Evolutionary conservation across 2,797 vertebrate genomes (phyloP).

Genomic region (Smutsia gigantea): DNA sequence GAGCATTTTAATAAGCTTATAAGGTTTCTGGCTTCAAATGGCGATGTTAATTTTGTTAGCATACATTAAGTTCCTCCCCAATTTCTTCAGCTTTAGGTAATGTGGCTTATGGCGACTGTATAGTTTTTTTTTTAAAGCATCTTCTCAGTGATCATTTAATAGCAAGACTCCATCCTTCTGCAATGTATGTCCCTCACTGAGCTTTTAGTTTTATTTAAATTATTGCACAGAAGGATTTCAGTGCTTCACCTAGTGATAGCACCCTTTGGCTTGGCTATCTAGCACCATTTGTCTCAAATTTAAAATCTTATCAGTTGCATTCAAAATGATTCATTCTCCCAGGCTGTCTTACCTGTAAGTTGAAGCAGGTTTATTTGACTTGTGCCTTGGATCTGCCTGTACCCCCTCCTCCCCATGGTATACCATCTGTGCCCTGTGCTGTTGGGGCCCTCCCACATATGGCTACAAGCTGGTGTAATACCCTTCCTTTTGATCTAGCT

Average conservation of each 20-base stretch:
- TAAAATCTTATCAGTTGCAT: constrained; percentile 62
- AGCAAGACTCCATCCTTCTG: background rate
- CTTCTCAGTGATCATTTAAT: background rate
- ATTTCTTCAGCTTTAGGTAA: background rate
- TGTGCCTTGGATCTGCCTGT: constrained; percentile 58
- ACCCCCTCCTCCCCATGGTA: constrained; percentile 21
- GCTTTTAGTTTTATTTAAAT: constrained; percentile 7
- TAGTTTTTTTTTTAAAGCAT: background rate
- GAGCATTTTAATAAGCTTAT: background rate
- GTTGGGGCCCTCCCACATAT: constrained; percentile 74
- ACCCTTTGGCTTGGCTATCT: background rate
- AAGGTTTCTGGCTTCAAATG: constrained; percentile 30
- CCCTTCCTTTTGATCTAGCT: constrained; percentile 78
- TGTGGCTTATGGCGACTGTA: background rate
- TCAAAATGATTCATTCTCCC: constrained; percentile 37
- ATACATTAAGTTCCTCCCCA: background rate
- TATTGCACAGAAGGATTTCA: background rate
- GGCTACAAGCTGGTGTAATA: constrained; percentile 75
- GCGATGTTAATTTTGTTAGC: background rate
- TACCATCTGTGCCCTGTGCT: constrained; percentile 76
- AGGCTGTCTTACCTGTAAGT: constrained; percentile 58
- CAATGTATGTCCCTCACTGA: background rate
- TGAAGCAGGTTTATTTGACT: constrained; percentile 66
- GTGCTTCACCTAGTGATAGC: background rate
- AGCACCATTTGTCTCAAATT: constrained; percentile 45